Base-by-base conservation (phyloP, 2,888 invertebrate species). In the Amphiduros pacificus region DNA sequence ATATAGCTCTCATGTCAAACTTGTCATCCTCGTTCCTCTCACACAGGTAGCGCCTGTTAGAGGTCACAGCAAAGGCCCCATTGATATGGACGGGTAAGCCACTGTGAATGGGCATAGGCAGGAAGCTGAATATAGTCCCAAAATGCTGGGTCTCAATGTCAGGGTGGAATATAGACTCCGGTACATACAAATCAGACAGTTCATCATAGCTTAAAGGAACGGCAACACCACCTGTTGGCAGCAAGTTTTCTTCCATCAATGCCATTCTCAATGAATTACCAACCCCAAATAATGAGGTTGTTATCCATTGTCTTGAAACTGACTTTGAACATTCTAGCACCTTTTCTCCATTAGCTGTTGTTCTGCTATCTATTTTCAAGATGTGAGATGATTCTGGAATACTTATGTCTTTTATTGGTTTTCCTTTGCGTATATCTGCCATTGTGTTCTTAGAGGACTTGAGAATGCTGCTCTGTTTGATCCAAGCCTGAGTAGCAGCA, bases 71-170 rank as follows among this genome's bases (percentile, higher is more conserved):
- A 66, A 80, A 80, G 9, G 73, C 69, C 1, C 74, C 77, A 59
- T 78, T 80, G 6, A 80, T 63, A 61, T 78, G 77, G 27, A 78
- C 70, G 2, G 75, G 74, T 29, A 79, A 69, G 1, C 64, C 63
- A 29, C 71, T 70, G 26, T 62, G 59, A 11, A 76, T 65, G 26
- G 79, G 77, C 11, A 79, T 67, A 0, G 78, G 79, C 22, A 80
- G 62, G 60, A 71, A 80, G 61, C 77, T 76, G 66, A 78, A 80
- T 0, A 77, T 31, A 11, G 63, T 44, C 17, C 71, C 71, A 29
- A 40, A 41, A 26, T 54, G 56, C 6, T 44, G 40, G 22, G 40
- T 36, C 17, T 49, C 40, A 26, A 55, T 50, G 9, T 31, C n/a
- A 1, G 55, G 51, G 22, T 60, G 55, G 20, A 60, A 27, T 29